A percentile compares a stretch with the other conserved stretches of the same genome.
Conservation (phyloP, 1,140 invertebrate species). For the Yoshiicerus persimilis region DNA sequence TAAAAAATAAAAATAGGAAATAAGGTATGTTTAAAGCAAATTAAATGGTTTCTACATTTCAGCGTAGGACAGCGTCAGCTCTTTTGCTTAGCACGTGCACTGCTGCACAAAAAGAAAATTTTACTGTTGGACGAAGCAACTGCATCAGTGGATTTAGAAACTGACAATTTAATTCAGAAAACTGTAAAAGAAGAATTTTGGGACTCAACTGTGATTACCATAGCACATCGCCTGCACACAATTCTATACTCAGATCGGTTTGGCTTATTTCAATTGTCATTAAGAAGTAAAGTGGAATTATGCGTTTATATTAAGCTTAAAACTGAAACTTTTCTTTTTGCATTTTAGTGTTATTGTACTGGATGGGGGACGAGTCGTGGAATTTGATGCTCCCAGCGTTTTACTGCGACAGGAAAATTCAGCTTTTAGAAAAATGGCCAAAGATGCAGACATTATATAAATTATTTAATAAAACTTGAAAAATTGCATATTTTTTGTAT, state of each 20-base stretch:
- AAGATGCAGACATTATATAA: conserved; percentile 58
- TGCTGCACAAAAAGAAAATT: conserved; percentile 85
- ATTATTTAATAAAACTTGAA: not conserved
- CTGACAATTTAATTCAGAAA: conserved; percentile 65
- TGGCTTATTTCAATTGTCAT: not conserved
- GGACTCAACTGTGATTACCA: conserved; percentile 87
- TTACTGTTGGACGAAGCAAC: conserved; percentile 69
- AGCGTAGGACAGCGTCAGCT: conserved; percentile 14
- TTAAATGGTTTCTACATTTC: not conserved
- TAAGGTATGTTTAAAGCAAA: not conserved
- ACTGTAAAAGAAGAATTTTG: conserved; percentile 85
- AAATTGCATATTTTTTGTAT: too few relatives aligned
- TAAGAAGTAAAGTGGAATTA: not conserved
- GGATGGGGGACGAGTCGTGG: conserved; percentile 57
- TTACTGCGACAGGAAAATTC: conserved; percentile 57
- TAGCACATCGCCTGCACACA: conserved; percentile 91
- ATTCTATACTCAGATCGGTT: conserved; percentile 85
- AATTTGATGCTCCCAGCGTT: conserved; percentile 55
- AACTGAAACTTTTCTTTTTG: not conserved
- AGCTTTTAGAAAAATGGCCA: conserved; percentile 62
- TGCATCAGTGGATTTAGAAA: conserved; percentile 59
- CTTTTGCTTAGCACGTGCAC: conserved; percentile 77
- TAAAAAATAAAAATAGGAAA: not conserved
- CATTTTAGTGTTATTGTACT: conserved; percentile 61
- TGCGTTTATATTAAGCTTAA: not conserved